Conservation (phyloP, 2,888 invertebrate species). For the Ceramica pisi region DNA sequence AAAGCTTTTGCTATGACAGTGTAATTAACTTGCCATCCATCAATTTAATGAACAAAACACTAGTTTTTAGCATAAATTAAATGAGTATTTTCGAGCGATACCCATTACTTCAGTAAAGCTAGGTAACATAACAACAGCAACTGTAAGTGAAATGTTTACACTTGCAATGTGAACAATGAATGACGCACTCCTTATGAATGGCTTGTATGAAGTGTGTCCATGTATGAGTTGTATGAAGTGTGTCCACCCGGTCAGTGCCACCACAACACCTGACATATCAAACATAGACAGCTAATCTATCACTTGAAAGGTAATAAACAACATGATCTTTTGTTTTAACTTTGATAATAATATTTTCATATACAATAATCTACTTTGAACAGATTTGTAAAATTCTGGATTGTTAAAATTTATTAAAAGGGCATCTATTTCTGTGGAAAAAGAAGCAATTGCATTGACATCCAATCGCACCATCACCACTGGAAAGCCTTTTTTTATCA, state of each 20-base stretch:
- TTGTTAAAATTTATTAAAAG: neutral
- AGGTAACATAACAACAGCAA: neutral
- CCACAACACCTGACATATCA: constrained; percentile 4
- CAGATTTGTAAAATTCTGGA: neutral
- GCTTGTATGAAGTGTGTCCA: neutral
- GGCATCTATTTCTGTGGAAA: neutral
- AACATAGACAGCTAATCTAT: neutral
- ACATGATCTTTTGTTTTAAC: neutral
- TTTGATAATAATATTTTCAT: neutral
- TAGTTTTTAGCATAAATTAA: neutral
- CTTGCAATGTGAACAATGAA: constrained; percentile 19
- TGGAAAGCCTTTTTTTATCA: too few relatives aligned
- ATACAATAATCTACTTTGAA: neutral
- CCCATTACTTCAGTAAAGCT: neutral
- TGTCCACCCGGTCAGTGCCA: constrained; percentile 4
- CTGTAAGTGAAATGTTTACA: constrained; percentile 5
- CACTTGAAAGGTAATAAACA: constrained; percentile 5
- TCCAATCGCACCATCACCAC: neutral
- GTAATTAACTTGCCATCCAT: constrained; percentile 1
- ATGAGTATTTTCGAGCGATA: constrained; percentile 12
- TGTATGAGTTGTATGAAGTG: neutral
- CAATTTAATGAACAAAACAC: constrained; percentile 3
- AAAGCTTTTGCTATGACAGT: constrained; percentile 20
- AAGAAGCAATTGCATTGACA: neutral
- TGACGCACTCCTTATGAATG: constrained; percentile 22